Evolutionary conservation across 2,797 vertebrate genomes (phyloP), one percentile per base, ranked within the genome.

Genomic region (Eulemur rubriventer): DNA sequence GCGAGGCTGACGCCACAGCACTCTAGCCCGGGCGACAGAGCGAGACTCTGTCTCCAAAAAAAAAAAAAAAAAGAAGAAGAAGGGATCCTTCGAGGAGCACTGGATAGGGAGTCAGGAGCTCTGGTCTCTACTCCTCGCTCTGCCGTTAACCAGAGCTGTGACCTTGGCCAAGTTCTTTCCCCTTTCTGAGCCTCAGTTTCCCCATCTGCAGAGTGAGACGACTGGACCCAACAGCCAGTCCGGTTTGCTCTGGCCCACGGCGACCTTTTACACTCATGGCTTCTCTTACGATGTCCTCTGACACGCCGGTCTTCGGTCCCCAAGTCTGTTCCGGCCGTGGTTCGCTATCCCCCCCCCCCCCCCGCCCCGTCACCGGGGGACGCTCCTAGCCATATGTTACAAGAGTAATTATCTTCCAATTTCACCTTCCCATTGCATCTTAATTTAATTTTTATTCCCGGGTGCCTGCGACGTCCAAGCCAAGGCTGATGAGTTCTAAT

Each of bases 361-460:
- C 41, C 41, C 43, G 38, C 38, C 38, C 38, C 38, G 4, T 41
- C 38, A 41, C 38, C 38, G 38, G 43, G 52, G 90, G 91, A 73
- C 69, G 26, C 80, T 89, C 84, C 35, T 17, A 82, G 81, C 93
- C 88, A 73, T 94, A 89, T 91, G 95, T 76, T 85, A 20, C 67
- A 90, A 84, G 95, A 97, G 90, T 93, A 96, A 97, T 97, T 94
- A 96, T 91, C 94, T 96, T 95, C 70, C 92, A 93, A 84, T 59
- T 80, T 97, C 97, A 96, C 92, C 94, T 97, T 95, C 70, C 92
- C 91, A 84, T 59, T 80, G 79, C 91, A 96, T 96, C 96, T 96
- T 96, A 87, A 98, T 97, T 96, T 95, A 96, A 70, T 86, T 94
- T 90, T 33, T 80, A 87, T 83, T 96, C 75, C 83, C 83, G 46